A percentile compares a stretch with the other conserved stretches of the same genome.
Conservation (phyloP, 2,888 invertebrate genomes). For the Caenorhabditis imperialis region DNA sequence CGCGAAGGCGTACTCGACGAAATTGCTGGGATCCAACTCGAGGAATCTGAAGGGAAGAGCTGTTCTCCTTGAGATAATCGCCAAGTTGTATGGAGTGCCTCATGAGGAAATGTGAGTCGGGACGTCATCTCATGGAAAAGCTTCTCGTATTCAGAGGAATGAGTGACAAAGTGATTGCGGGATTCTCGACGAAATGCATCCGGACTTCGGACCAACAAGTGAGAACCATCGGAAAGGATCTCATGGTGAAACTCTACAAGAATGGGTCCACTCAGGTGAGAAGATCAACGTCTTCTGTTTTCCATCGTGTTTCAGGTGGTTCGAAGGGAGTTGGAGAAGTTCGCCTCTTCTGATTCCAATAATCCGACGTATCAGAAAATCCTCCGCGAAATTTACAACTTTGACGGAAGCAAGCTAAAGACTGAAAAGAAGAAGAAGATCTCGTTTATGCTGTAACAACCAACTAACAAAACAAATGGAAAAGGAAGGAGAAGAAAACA, state of each 20-base stretch:
- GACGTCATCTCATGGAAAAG: background rate
- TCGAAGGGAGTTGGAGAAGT: constrained; percentile 36
- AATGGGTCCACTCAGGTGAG: constrained; percentile 31
- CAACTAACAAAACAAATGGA: constrained; percentile 7
- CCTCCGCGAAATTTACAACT: constrained; percentile 45
- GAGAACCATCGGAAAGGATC: constrained; percentile 46
- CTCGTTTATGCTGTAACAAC: constrained; percentile 51
- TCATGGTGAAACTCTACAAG: constrained; percentile 47
- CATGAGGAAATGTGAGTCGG: constrained; percentile 29
- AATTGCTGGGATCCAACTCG: constrained; percentile 32
- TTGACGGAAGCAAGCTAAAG: constrained; percentile 38
- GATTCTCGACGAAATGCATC: constrained; percentile 52
- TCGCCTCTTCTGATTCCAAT: constrained; percentile 45
- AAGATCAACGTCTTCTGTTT: too few species aligned
- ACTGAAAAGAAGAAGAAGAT: constrained; percentile 53
- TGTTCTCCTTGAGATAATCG: constrained; percentile 35
- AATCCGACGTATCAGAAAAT: constrained; percentile 55
- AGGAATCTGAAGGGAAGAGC: constrained; percentile 52
- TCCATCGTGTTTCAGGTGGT: constrained; percentile 23
- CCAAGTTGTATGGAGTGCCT: constrained; percentile 39
- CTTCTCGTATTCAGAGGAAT: constrained; percentile 29
- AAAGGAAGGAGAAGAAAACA: constrained; percentile 16
- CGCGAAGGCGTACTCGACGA: constrained; percentile 28
- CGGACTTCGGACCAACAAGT: constrained; percentile 48
- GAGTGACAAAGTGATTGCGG: constrained; percentile 11